A percentile compares a stretch with the other conserved stretches of the same genome.
Evolutionary conservation across 2,113 vertebrate species (phyloP).

Genomic region (Eurystomus gularis): DNA sequence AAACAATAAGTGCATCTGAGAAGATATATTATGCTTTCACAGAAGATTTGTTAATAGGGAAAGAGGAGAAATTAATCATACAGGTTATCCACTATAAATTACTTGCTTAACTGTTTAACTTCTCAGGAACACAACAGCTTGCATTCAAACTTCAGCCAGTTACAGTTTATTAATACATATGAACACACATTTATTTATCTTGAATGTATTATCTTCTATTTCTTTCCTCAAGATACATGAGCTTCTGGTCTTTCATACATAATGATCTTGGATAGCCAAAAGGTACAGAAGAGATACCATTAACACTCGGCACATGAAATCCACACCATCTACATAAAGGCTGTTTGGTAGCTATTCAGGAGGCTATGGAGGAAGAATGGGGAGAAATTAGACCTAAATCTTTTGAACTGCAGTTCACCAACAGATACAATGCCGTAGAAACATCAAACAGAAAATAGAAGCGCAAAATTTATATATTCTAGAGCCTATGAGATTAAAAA

Average conservation of each 20-base stretch:
- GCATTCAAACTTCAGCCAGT: neutral
- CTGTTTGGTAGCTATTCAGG: neutral
- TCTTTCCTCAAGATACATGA: neutral
- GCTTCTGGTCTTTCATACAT: neutral
- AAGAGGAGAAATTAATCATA: neutral
- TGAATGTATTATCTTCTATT: neutral
- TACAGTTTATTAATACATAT: neutral
- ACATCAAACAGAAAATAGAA: fast-evolving
- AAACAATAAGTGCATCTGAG: neutral
- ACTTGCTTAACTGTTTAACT: neutral
- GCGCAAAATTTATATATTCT: neutral
- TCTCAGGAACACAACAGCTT: neutral
- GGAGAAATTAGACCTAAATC: neutral
- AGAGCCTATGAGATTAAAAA: neutral
- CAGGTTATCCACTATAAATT: neutral
- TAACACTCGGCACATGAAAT: neutral
- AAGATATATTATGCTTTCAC: neutral
- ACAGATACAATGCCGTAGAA: neutral
- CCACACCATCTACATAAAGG: neutral
- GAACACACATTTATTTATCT: neutral
- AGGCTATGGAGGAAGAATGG: neutral
- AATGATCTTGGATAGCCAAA: neutral
- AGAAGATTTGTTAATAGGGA: neutral
- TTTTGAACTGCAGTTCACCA: neutral
- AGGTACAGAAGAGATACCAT: neutral